Percentiles rank a stretch among this genome's conserved stretches.
Evolutionary conservation across 1,140 invertebrate genomes (phyloP).

Genomic region (Andricus grossulariae): DNA sequence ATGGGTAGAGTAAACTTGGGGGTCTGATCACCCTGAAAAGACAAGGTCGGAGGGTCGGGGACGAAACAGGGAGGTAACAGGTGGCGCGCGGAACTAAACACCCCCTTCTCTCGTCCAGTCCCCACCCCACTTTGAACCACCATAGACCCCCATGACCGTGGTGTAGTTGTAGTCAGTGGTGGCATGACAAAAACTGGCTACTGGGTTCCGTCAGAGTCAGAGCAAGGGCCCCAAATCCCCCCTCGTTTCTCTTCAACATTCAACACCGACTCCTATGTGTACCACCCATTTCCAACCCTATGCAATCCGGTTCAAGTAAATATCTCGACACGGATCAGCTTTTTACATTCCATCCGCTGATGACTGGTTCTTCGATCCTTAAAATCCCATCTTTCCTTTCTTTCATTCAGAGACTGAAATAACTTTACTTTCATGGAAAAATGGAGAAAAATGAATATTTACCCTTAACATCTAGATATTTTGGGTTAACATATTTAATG

Average conservation of each 20-base stretch:
- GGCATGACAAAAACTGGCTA: conserved; percentile 67
- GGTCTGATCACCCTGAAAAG: conserved; percentile 48
- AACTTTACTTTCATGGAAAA: conserved; percentile 1
- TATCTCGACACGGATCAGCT: conserved; percentile 21
- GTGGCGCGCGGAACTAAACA: conserved; percentile 72
- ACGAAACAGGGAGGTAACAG: conserved; percentile 67
- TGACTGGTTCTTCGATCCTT: conserved; percentile 26
- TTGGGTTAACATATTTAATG: too few species aligned
- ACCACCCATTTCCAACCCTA: conserved; percentile 47
- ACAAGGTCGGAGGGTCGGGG: conserved; percentile 46
- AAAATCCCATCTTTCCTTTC: background rate
- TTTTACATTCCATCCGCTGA: conserved; percentile 13
- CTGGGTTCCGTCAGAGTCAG: conserved; percentile 63
- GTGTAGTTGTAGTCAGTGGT: conserved; percentile 22
- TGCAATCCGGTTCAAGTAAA: conserved; percentile 30
- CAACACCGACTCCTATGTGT: background rate
- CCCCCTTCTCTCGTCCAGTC: conserved; percentile 53
- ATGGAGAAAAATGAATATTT: too few species aligned
- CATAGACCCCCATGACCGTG: conserved; percentile 42
- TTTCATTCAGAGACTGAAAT: background rate
- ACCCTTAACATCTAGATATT: too few species aligned
- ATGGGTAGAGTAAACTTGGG: conserved; percentile 33
- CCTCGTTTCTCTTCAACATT: background rate
- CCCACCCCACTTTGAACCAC: conserved; percentile 44
- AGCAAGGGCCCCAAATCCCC: conserved; percentile 20